Percentiles rank a stretch among this genome's conserved stretches.
Conservation (phyloP, 2,888 invertebrate species). For the Trissoscelio sp. region DNA sequence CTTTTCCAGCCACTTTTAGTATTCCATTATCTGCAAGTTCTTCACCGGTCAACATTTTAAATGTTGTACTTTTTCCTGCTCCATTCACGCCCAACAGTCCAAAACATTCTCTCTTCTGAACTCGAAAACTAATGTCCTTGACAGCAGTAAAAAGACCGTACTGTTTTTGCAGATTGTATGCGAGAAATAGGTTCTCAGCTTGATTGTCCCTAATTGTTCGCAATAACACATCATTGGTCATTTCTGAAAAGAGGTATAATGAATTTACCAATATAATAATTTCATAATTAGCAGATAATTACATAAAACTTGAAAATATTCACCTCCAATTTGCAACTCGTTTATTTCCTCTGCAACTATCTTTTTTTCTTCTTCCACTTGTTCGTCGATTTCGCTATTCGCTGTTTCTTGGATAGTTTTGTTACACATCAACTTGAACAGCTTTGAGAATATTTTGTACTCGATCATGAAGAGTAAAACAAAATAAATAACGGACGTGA, state of each 20-base stretch:
- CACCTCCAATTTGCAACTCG: no score
- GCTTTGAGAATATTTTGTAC: background rate
- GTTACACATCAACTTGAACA: no score
- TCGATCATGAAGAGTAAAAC: background rate
- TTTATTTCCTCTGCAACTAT: no score
- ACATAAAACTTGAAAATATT: no score
- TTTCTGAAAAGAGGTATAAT: no score
- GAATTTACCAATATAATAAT: no score
- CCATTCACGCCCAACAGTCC: conserved; percentile 93
- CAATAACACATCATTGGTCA: no score
- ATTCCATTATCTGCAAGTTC: conserved; percentile 83
- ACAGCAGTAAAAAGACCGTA: conserved; percentile 87
- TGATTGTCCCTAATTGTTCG: no score
- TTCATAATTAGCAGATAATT: no score
- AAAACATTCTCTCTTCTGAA: conserved; percentile 90
- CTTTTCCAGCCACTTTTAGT: conserved; percentile 75
- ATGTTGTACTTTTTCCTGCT: conserved; percentile 94
- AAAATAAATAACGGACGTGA: background rate
- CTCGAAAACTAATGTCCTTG: conserved; percentile 88
- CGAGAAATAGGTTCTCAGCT: conserved; percentile 8
- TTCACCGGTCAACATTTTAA: conserved; percentile 95
- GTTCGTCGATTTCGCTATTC: no score
- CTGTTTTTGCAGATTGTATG: conserved; percentile 7
- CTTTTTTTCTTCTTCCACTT: no score
- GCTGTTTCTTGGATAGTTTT: no score